phyloP scores from a whole-genome alignment of 2,888 invertebrate species.

The Agrochola circellaris region DNA sequence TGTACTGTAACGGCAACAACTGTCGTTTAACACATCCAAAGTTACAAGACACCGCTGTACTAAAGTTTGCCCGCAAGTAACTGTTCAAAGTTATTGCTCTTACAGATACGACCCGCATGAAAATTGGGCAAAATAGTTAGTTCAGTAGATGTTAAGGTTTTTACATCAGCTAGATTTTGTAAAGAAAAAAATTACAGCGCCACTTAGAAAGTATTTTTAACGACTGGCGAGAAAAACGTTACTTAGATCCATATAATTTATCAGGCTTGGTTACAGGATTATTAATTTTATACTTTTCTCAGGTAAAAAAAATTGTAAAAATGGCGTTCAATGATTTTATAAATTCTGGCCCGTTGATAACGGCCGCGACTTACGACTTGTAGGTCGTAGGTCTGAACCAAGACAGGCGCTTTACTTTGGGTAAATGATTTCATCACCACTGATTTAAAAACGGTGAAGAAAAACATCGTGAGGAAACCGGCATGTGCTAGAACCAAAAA shows the following conservation, averaged over 20 bases:
- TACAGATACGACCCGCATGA: neutral
- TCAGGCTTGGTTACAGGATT: neutral
- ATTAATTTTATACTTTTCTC: neutral
- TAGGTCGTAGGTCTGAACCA: too few species aligned
- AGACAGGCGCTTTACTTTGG: too few species aligned
- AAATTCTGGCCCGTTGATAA: neutral
- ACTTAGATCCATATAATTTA: neutral
- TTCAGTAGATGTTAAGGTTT: neutral
- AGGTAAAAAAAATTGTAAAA: neutral
- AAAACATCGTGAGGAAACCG: too few species aligned
- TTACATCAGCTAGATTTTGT: neutral
- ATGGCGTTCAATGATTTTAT: neutral
- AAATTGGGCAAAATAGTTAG: neutral
- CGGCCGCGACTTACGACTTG: too few species aligned
- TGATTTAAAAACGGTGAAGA: too few species aligned
- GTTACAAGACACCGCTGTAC: neutral
- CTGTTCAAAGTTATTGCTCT: neutral
- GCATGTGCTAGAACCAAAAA: too few species aligned
- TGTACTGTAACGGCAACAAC: neutral
- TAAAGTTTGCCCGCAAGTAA: slow-evolving; percentile 10
- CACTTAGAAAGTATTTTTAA: neutral
- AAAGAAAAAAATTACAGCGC: neutral
- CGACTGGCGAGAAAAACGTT: neutral
- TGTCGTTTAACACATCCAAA: neutral
- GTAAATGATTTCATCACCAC: too few species aligned